phyloP scores from a whole-genome alignment of 2,113 vertebrate species.

The Holacanthus passer region DNA sequence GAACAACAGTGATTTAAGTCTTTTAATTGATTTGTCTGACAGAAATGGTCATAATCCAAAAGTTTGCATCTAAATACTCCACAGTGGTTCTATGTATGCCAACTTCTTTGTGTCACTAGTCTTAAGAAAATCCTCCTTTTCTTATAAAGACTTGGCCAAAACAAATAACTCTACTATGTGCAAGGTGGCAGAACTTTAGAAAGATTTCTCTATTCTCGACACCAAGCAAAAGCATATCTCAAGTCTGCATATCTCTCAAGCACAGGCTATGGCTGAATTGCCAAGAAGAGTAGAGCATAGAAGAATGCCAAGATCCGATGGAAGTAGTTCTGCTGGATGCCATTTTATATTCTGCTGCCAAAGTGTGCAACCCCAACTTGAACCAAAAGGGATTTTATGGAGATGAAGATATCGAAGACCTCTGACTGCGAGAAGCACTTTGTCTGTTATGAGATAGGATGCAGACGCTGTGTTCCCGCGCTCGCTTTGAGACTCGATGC shows the following conservation, averaged over 20 bases:
- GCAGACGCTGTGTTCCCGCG: constrained; percentile 12
- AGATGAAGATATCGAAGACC: constrained; percentile 43
- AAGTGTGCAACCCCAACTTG: constrained; percentile 35
- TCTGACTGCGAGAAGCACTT: constrained; percentile 42
- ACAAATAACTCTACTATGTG: constrained; percentile 23
- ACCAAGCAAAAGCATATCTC: constrained; percentile 20
- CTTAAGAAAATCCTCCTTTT: constrained; percentile 39
- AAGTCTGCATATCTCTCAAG: constrained; percentile 57
- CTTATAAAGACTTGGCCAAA: constrained; percentile 20
- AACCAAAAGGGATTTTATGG: constrained; percentile 62
- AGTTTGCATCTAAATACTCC: constrained; percentile 2
- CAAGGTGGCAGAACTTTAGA: constrained; percentile 23
- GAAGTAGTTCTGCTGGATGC: constrained; percentile 23
- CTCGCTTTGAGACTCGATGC: background rate
- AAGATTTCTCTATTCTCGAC: constrained; percentile 37
- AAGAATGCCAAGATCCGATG: constrained; percentile 39
- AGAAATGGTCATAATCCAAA: constrained; percentile 16
- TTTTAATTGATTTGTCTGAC: constrained; percentile 41
- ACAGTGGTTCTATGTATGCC: background rate
- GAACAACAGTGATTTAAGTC: background rate
- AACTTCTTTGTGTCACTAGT: constrained; percentile 5
- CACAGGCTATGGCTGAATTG: constrained; percentile 39
- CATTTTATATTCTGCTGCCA: constrained; percentile 47
- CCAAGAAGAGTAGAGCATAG: constrained; percentile 29
- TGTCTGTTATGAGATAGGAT: constrained; percentile 39